phyloP scores from a whole-genome alignment of 2,797 vertebrate species.

The Schizopygopsis malacanthus region DNA sequence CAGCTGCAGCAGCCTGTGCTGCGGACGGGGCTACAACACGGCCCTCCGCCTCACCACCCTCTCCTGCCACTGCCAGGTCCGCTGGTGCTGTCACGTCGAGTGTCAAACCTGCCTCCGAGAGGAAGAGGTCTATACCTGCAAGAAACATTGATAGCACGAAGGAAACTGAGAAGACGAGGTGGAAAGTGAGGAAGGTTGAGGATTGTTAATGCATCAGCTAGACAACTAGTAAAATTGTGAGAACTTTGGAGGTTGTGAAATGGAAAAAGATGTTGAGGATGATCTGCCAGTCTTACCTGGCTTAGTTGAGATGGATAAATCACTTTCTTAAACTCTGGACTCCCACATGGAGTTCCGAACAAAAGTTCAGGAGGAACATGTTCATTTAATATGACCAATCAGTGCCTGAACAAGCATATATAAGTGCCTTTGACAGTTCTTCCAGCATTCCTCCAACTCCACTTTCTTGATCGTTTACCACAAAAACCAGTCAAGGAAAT shows the following conservation, averaged over 20 bases:
- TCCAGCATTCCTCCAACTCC: not conserved
- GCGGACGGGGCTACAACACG: constrained; percentile 95
- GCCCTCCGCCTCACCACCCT: constrained; percentile 90
- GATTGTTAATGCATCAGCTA: constrained; percentile 1
- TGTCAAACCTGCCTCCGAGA: constrained; percentile 94
- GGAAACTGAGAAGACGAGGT: constrained; percentile 1
- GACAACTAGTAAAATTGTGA: constrained; percentile 37
- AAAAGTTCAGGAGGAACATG: not conserved
- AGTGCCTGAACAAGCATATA: constrained; percentile 9
- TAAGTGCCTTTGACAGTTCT: not conserved
- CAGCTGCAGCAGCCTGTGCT: constrained; percentile 95
- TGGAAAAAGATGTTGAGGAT: not conserved
- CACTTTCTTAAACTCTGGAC: constrained; percentile 46
- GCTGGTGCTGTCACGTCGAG: constrained; percentile 99
- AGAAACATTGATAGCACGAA: constrained; percentile 70
- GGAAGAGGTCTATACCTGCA: constrained; percentile 96
- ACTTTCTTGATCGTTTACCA: not conserved
- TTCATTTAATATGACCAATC: not conserved
- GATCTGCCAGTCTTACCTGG: not conserved
- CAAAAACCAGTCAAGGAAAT: not conserved
- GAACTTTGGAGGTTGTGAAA: not conserved
- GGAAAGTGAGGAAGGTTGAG: not conserved
- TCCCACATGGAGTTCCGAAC: constrained; percentile 5
- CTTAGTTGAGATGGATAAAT: not conserved
- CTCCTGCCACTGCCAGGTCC: constrained; percentile 97